Evolutionary conservation across 2,113 vertebrate genomes (phyloP), one percentile per base, ranked within the genome.

Genomic region (Hippocampus comes): DNA sequence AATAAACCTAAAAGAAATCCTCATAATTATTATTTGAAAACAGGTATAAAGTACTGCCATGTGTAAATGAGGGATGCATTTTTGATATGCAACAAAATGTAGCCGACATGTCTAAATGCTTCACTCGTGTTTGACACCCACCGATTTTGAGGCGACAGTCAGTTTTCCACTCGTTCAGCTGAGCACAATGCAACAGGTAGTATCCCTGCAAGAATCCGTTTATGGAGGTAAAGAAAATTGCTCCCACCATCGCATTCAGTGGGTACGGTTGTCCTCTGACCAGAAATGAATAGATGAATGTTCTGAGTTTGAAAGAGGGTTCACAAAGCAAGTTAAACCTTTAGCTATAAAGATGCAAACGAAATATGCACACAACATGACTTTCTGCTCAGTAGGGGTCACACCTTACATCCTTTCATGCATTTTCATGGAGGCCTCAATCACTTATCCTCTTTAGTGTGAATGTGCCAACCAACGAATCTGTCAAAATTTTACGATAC

Each of bases 181-280:
- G 67, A 25, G 75, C 76, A 70, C 85, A 89, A 67, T 87, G 83
- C 71, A 87, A 73, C 57, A 86, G 76, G 51, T 86, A 81, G 80
- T 87, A 70, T 65, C 79, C 82, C 77, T 89, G 87, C 73, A 87
- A 72, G 68, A 82, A 84, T 5, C 87, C 87, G 46, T 84, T 87
- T n/a, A 83, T 12, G 5, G 66, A 56, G 56, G 85, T 87, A 67
- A 82, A 76, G 17, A 83, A 38, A 67, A 67, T 72, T 6, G 69
- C 87, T 34, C 55, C 2, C 25, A 77, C 7, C 83, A 87, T 86
- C 59, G 87, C 78, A 30, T 27, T 5, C 78, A 87, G 69, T 5
- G 84, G 84, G 66, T 57, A 75, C 27, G 87, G 84, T 30, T 23
- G 71, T 74, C 89, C 87, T 80, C 63, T 75, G 74, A 30, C 83